Evolutionary conservation across 2,888 invertebrate genomes (phyloP).

Genomic region (Drosophila acutilabella): DNA sequence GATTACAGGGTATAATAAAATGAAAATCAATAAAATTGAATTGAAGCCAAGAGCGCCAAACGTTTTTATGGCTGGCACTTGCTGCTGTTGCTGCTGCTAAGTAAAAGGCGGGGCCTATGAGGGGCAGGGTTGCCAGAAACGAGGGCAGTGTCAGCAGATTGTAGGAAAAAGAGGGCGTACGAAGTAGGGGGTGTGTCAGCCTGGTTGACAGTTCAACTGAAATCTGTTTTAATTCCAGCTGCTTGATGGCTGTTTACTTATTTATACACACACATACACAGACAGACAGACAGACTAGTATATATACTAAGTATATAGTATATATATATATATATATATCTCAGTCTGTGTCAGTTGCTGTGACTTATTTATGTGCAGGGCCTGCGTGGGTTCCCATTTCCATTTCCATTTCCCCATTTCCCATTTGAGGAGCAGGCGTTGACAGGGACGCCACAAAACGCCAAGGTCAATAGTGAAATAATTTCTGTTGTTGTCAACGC

Average conservation of each 20-base stretch:
- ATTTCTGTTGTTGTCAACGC: conserved; percentile 59
- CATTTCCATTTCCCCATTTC: no score
- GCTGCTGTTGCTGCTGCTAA: conserved; percentile 45
- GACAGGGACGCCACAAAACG: conserved; percentile 53
- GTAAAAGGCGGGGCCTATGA: neutral
- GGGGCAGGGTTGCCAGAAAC: neutral
- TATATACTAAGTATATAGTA: neutral
- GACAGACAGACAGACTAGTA: conserved; percentile 8
- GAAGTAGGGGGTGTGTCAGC: neutral
- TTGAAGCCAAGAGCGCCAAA: conserved; percentile 61
- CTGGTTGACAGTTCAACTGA: conserved; percentile 40
- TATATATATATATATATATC: conserved; percentile 1
- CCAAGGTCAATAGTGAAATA: conserved; percentile 70
- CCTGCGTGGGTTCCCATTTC: conserved; percentile 29
- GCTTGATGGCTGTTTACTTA: conserved; percentile 51
- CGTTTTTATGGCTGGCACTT: conserved; percentile 69
- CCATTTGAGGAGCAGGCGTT: conserved; percentile 48
- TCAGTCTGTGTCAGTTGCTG: conserved; percentile 10
- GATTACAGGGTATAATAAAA: conserved; percentile 50
- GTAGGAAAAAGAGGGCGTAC: neutral
- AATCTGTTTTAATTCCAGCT: conserved; percentile 58
- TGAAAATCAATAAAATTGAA: conserved; percentile 79
- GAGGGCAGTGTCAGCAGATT: conserved; percentile 2
- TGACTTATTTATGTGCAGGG: conserved; percentile 52
- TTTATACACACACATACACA: conserved; percentile 34